phyloP scores from a whole-genome alignment of 2,888 invertebrate species.

The Nasonovia ribisnigri region DNA sequence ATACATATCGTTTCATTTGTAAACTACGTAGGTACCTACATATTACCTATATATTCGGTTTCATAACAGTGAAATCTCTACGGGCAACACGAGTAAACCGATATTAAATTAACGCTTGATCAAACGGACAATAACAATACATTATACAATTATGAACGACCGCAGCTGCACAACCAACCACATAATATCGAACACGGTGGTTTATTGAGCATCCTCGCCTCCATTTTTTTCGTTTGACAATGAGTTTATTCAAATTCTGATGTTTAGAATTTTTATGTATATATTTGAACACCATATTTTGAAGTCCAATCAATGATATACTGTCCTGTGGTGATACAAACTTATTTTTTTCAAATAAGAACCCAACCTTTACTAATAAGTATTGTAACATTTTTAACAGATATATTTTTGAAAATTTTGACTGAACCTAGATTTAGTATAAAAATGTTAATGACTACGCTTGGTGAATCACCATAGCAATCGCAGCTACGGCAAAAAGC shows the following conservation, averaged over 20 bases:
- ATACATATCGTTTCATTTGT: neutral
- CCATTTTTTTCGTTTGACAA: neutral
- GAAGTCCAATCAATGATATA: neutral
- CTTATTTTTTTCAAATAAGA: neutral
- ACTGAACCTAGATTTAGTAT: no score
- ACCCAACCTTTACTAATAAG: neutral
- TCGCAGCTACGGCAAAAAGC: no score
- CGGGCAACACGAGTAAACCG: neutral
- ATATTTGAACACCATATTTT: neutral
- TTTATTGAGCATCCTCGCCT: neutral
- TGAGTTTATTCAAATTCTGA: neutral
- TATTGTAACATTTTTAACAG: neutral
- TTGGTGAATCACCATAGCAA: no score
- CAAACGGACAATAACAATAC: neutral
- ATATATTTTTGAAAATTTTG: neutral
- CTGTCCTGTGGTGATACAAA: neutral
- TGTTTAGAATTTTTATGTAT: neutral
- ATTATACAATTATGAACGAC: neutral
- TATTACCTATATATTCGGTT: neutral
- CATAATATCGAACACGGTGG: neutral
- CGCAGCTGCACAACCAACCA: neutral
- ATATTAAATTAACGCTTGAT: neutral
- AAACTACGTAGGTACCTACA: neutral
- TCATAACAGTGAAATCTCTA: neutral
- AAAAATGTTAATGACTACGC: no score